Conservation (phyloP, 2,113 vertebrate species). For the Rhipidura dahli region DNA sequence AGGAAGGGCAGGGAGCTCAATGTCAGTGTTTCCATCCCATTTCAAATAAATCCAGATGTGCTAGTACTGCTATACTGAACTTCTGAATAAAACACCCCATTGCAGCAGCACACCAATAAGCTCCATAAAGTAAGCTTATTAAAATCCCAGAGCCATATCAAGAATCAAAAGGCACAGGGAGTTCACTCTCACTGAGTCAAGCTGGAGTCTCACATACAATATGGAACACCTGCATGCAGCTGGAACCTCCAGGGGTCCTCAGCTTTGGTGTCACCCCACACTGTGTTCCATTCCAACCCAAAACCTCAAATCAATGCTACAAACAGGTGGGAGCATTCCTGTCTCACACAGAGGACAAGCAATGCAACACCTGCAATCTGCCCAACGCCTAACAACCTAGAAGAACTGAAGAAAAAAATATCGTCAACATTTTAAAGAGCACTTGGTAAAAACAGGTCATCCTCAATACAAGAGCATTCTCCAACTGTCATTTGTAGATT, state of each 20-base stretch:
- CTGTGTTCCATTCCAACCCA: not conserved
- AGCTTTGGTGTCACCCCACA: not conserved
- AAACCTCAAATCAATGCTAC: not conserved
- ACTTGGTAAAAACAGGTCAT: not conserved
- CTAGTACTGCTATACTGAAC: not conserved
- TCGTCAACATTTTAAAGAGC: not conserved
- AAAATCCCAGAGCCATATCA: not conserved
- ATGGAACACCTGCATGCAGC: not conserved
- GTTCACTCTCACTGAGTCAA: not conserved
- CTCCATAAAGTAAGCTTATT: not conserved
- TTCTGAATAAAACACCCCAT: not conserved
- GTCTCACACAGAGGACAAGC: not conserved
- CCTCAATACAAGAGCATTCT: not conserved
- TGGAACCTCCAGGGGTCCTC: not conserved
- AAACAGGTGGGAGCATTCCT: not conserved
- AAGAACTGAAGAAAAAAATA: not conserved
- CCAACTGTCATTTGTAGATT: not conserved
- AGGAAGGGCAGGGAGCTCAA: not conserved
- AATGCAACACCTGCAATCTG: not conserved
- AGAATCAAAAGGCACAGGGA: not conserved
- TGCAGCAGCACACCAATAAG: accelerated
- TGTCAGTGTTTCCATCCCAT: not conserved
- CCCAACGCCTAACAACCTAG: not conserved
- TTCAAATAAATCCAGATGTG: not conserved
- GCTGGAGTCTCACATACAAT: not conserved